Percentiles rank a stretch among this genome's conserved stretches.
Conservation (phyloP, 2,888 invertebrate species). For the Furcula furcula region DNA sequence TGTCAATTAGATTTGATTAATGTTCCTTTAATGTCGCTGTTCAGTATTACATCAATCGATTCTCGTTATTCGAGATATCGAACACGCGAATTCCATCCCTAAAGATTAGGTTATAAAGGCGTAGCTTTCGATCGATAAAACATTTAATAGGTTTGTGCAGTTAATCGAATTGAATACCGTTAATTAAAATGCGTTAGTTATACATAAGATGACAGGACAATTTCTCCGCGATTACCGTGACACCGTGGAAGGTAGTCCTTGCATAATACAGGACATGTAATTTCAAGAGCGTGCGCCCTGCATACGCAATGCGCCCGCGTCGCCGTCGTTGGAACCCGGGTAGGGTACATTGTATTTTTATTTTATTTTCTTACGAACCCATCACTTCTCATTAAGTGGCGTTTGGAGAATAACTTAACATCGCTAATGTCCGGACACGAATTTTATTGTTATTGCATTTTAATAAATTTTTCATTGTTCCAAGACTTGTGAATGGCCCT, state of each 20-base stretch:
- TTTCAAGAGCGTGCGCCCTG: conserved; percentile 64
- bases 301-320: conserved; percentile 63
- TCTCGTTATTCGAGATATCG: conserved; percentile 1
- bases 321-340: conserved; percentile 54
- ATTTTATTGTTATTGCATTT: conserved; percentile 82
- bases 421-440: conserved; percentile 79
- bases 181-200: not conserved
- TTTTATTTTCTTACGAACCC: conserved; percentile 79
- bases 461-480: conserved; percentile 77
- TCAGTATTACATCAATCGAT: conserved; percentile 1
- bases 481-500: conserved; percentile 53
- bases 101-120: not conserved
- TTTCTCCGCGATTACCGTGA: conserved; percentile 45
- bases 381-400: conserved; percentile 81
- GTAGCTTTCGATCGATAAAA: not conserved
- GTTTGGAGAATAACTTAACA: conserved; percentile 80
- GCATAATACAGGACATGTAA: conserved; percentile 76
- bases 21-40: not conserved
- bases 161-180: not conserved
- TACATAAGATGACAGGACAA: conserved; percentile 31
- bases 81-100: not conserved
- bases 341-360: conserved; percentile 67
- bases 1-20: conserved; percentile 2
- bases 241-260: conserved; percentile 57
- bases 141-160: not conserved